phyloP scores from a whole-genome alignment of 2,797 vertebrate genomes.

The Psittacula derbiana region DNA sequence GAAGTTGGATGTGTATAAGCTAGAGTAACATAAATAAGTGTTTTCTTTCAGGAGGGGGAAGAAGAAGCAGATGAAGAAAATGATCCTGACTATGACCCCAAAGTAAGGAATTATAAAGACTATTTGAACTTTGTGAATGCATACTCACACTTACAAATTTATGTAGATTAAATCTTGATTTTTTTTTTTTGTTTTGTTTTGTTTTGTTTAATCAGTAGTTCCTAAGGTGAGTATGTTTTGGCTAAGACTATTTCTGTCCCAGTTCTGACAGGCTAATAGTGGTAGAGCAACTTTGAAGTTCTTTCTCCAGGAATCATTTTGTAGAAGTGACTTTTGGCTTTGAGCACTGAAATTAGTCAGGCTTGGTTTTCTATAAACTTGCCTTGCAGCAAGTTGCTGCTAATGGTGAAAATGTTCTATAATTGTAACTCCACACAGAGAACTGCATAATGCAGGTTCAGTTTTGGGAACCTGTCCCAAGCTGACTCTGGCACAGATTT shows the following conservation, averaged over 20 bases:
- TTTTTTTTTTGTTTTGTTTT: not conserved
- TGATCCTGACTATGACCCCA: conserved; percentile 95
- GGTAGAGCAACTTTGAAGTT: not conserved
- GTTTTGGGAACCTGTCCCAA: not conserved
- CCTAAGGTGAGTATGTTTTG: not conserved
- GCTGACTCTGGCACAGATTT: not conserved
- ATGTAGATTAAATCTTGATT: not conserved
- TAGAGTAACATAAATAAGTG: not conserved
- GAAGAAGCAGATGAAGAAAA: conserved; percentile 99
- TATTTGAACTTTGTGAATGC: not conserved
- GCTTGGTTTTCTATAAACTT: not conserved
- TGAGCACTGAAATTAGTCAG: not conserved
- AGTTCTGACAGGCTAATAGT: not conserved
- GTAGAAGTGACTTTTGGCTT: not conserved
- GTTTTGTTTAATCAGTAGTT: not conserved
- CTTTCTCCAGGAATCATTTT: not conserved
- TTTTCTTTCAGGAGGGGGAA: conserved; percentile 89
- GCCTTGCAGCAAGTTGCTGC: not conserved
- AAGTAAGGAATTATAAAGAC: conserved; percentile 80
- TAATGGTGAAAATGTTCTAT: not conserved
- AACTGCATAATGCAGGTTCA: not conserved
- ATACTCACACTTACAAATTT: not conserved
- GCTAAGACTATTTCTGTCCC: not conserved
- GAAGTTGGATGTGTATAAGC: not conserved
- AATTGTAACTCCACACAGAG: not conserved